Conservation (phyloP, 2,888 invertebrate species). For the Alloplasta piceator region DNA sequence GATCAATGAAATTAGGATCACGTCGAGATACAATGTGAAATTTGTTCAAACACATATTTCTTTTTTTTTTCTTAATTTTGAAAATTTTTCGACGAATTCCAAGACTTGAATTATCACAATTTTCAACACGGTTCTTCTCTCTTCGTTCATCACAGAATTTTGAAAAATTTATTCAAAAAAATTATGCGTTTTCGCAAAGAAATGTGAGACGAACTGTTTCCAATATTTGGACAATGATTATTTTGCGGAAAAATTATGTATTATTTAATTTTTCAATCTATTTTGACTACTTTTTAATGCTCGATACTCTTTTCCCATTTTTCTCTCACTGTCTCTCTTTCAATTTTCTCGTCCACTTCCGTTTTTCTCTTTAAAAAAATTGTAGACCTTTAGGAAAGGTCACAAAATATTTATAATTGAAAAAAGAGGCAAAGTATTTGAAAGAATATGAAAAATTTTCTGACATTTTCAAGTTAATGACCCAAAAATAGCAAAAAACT, state of each 20-base stretch:
- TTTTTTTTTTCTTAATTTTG: no score
- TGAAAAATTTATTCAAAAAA: neutral
- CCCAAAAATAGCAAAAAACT: no score
- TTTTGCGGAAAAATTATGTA: neutral
- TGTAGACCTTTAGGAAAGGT: constrained; percentile 41
- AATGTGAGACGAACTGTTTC: no score
- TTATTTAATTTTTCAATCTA: neutral
- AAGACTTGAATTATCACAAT: neutral
- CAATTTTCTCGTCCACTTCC: neutral
- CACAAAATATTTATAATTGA: constrained; percentile 31
- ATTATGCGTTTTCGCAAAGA: neutral
- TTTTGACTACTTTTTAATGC: neutral
- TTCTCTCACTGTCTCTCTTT: neutral
- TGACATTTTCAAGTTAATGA: no score
- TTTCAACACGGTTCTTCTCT: neutral
- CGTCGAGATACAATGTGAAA: no score
- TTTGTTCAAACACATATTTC: no score
- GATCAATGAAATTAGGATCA: no score
- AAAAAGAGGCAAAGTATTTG: neutral
- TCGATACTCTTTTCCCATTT: neutral
- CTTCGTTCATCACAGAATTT: no score
- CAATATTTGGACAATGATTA: no score
- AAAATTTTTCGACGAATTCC: neutral
- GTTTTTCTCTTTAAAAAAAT: neutral
- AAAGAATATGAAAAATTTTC: neutral